phyloP scores from a whole-genome alignment of 2,888 invertebrate genomes.

The Drosophila neotestacea region DNA sequence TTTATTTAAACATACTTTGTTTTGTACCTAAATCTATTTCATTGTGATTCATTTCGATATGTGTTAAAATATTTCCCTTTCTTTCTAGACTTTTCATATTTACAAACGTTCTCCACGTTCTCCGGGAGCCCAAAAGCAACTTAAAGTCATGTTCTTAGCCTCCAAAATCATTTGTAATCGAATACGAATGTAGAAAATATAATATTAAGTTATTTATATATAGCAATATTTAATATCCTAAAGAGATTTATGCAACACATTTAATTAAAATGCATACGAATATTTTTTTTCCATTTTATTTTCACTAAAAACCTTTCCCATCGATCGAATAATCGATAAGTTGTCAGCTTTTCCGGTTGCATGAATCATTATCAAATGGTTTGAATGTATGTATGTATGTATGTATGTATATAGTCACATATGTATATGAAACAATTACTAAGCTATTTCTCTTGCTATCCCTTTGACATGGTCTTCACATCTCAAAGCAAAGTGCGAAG shows the following conservation, averaged over 20 bases:
- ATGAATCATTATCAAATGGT: neutral
- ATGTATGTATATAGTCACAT: neutral
- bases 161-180: too few species aligned
- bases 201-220: too few species aligned
- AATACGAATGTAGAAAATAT: too few species aligned
- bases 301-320: neutral
- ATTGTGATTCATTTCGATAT: too few species aligned
- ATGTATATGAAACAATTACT: neutral
- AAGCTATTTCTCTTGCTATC: neutral
- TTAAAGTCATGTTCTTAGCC: too few species aligned
- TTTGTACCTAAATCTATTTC: too few species aligned
- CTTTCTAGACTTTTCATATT: neutral
- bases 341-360: constrained; percentile 4
- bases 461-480: constrained; percentile 13
- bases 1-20: too few species aligned
- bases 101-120: neutral
- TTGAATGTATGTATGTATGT: neutral
- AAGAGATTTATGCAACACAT: too few species aligned
- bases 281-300: neutral
- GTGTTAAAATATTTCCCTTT: neutral
- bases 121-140: too few species aligned
- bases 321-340: neutral
- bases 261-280: neutral
- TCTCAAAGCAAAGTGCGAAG: constrained; percentile 9
- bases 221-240: too few species aligned